Percentiles rank a stretch among this genome's conserved stretches.
Conservation (phyloP, 2,113 vertebrate species). For the Turdus rufiventris region DNA sequence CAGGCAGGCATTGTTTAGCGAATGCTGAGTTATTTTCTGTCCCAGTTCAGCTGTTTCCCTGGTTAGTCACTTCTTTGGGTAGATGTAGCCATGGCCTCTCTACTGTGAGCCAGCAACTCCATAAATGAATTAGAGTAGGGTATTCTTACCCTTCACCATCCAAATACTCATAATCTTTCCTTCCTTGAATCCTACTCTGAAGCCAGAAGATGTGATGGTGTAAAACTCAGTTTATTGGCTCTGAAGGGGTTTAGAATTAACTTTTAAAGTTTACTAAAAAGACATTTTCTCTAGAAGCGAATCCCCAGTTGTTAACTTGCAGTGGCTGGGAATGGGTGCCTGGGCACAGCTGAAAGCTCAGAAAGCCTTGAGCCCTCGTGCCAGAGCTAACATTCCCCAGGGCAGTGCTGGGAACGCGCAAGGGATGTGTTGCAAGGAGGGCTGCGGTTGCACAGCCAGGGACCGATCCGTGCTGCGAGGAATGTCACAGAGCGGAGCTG, state of each 20-base stretch:
- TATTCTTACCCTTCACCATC: neutral
- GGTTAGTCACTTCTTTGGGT: neutral
- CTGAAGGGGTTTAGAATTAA: neutral
- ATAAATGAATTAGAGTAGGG: neutral
- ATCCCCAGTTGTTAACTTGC: too few relatives aligned
- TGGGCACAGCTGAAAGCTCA: neutral
- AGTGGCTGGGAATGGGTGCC: neutral
- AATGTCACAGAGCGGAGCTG: neutral
- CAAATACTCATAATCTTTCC: neutral
- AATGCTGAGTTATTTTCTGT: neutral
- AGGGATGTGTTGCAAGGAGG: neutral
- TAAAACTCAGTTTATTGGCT: neutral
- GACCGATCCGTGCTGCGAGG: neutral
- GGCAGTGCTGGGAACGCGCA: fast-evolving
- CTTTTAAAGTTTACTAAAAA: neutral
- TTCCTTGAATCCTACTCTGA: neutral
- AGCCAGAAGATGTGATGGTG: neutral
- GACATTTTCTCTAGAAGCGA: neutral
- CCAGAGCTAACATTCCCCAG: neutral
- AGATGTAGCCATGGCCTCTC: neutral
- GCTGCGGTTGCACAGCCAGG: fast-evolving
- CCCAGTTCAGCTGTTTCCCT: neutral
- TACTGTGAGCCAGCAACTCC: neutral
- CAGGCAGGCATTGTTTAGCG: neutral
- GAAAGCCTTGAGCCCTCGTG: neutral